Base-by-base conservation (phyloP, 2,113 vertebrate species). In the Gallinago jamesoni region DNA sequence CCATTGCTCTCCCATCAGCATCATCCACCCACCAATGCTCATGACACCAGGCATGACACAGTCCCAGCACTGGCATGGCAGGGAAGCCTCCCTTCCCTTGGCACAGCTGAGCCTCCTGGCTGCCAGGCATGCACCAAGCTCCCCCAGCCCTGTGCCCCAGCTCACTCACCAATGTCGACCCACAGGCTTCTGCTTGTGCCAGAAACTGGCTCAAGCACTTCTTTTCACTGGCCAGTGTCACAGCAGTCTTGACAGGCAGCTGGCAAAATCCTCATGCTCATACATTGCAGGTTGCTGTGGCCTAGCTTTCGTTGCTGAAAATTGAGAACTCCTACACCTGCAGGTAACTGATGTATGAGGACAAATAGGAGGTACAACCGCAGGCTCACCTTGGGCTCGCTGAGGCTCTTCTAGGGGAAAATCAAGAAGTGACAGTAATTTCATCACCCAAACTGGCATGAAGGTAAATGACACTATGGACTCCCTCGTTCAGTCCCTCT, bases 71-170 rank as follows among this genome's bases (percentile, higher is more conserved):
- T 47, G 50, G 41, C 2, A 3, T 10, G 25, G 22, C 39, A 47
- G n/a, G 41, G 41, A 56, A 74, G 24, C 30, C 35, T 16, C 53
- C 18, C 37, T 8, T 35, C 31, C 37, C 18, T 28, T 47, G 27
- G 56, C 33, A 16, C 35, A 48, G 50, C 31, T 6, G 2, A 16
- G 24, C 35, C 63, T 77, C 19, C 22, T 2, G 2, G 16, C 31
- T 60, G 63, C 53, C 1, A 3, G 63, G 9, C 45, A 31, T 2
- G 2, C 33, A 23, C 50, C 6, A 7, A 0, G 10, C 28, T 57
- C 23, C 12, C 50, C 1, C 37, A 78, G 64, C 55, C n/a, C 64
- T 21, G 7, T 0, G 1, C 25, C 28, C 48, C 28, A 47, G 56
- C 14, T 79, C 18, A 6, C 18, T 63, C 33, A 63, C 23, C 0